Conservation (phyloP, 1,140 invertebrate genomes). For the Macrostomum lignano region DNA sequence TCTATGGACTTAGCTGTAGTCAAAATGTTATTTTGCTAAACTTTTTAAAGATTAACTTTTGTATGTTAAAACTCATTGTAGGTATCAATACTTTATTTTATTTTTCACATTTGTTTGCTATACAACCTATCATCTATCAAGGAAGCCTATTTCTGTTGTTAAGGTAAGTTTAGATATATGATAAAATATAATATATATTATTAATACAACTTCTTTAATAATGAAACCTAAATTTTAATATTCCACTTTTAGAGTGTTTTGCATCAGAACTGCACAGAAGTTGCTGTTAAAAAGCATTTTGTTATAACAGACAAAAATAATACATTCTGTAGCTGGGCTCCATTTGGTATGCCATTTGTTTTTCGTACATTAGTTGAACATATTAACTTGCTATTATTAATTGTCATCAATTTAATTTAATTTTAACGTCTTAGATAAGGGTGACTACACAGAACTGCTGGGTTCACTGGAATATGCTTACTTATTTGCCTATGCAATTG, state of each 20-base stretch:
- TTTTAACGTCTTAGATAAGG: slow-evolving; percentile 36
- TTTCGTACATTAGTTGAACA: background rate
- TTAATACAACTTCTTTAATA: too few relatives aligned
- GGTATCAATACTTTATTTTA: slow-evolving; percentile 40
- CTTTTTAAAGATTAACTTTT: too few relatives aligned
- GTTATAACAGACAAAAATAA: slow-evolving; percentile 30
- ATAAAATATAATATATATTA: too few relatives aligned
- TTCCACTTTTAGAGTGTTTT: too few relatives aligned
- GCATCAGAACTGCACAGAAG: slow-evolving; percentile 46
- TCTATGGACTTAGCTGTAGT: too few relatives aligned
- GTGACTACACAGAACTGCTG: slow-evolving; percentile 40
- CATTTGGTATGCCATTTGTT: slow-evolving; percentile 39
- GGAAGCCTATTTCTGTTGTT: slow-evolving; percentile 72
- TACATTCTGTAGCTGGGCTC: slow-evolving; percentile 56
- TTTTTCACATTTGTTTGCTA: slow-evolving; percentile 59
- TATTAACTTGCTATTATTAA: too few relatives aligned
- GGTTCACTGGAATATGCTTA: slow-evolving; percentile 65
- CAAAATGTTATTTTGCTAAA: too few relatives aligned
- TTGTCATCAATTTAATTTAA: too few relatives aligned
- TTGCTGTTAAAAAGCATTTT: slow-evolving; percentile 30
- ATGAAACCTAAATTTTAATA: too few relatives aligned
- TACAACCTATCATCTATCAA: slow-evolving; percentile 57
- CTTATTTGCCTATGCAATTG: slow-evolving; percentile 60
- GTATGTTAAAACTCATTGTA: too few relatives aligned
- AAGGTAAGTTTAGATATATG: too few relatives aligned